Evolutionary conservation across 2,113 vertebrate genomes (phyloP).

Genomic region (Trematocara variabile): DNA sequence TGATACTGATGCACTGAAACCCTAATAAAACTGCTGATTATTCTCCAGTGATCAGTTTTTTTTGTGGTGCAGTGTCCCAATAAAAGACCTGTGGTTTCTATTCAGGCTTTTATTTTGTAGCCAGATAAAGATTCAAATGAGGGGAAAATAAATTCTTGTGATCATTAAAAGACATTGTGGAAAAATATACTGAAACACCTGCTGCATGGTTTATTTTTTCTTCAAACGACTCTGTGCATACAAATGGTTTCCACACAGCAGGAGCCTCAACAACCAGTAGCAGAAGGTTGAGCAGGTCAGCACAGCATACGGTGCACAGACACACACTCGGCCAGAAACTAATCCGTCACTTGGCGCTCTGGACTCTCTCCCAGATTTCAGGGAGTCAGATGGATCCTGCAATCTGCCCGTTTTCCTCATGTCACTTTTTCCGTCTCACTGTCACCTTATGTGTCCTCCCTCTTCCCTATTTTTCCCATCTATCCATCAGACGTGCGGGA

Average conservation of each 20-base stretch:
- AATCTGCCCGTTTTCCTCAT: neutral
- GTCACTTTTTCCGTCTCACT: neutral
- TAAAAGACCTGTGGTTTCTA: neutral
- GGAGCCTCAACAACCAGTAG: neutral
- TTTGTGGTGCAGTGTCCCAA: neutral
- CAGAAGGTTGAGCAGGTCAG: slow-evolving; percentile 14
- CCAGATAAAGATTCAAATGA: neutral
- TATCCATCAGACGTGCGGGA: slow-evolving; percentile 79
- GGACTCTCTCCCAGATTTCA: slow-evolving; percentile 33
- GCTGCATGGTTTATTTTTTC: neutral
- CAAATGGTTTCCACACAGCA: neutral
- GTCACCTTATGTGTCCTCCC: neutral
- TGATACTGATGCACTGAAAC: neutral
- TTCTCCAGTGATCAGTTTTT: neutral
- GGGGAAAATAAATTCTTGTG: neutral
- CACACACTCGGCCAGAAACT: slow-evolving; percentile 3
- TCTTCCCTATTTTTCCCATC: neutral
- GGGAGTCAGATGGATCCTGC: slow-evolving; percentile 2
- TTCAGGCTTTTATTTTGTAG: neutral
- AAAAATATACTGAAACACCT: neutral
- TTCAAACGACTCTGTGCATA: neutral
- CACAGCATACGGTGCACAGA: slow-evolving; percentile 19
- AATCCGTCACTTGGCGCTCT: slow-evolving; percentile 21
- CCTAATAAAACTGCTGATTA: neutral
- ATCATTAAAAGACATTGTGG: neutral